phyloP scores from a whole-genome alignment of 37 sponge, comb jelly and placozoan genomes.

The Chondrosia reniformis region DNA sequence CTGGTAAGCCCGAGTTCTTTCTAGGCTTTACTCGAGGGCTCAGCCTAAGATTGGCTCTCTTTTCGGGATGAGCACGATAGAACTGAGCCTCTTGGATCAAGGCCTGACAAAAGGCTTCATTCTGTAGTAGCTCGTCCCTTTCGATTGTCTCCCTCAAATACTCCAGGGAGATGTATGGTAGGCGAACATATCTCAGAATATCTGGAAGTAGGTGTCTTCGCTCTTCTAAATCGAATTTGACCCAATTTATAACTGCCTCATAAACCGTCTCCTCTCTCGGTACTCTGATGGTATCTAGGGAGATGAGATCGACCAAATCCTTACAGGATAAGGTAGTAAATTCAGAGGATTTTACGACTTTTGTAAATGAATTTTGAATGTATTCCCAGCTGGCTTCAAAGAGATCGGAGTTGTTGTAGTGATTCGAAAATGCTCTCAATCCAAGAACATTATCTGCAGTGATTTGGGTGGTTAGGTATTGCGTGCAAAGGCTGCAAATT shows the following conservation, averaged over 20 bases:
- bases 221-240: constrained; percentile 29
- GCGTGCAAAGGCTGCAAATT: constrained; percentile 28
- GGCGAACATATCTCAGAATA: constrained; percentile 49
- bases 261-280: constrained; percentile 55
- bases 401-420: constrained; percentile 24
- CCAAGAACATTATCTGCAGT: constrained; percentile 35
- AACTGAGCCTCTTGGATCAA: constrained; percentile 47
- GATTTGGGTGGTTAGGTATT: constrained; percentile 17
- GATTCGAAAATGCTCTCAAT: constrained; percentile 24
- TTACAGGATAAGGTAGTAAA: constrained; percentile 35
- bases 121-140: constrained; percentile 32
- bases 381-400: constrained; percentile 17
- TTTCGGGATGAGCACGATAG: constrained; percentile 49
- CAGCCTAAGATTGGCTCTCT: constrained; percentile 23
- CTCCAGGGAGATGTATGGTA: constrained; percentile 42
- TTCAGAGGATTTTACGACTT: constrained; percentile 28
- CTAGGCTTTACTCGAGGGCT: constrained; percentile 50
- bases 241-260: constrained; percentile 52
- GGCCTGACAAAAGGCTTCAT: constrained; percentile 26
- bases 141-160: constrained; percentile 34
- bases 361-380: constrained; percentile 28
- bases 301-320: constrained; percentile 39
- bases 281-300: constrained; percentile 47
- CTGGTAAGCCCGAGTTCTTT: constrained; percentile 26
- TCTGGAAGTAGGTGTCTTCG: constrained; percentile 15